These are phyloP conservation scores for Drosophila phalerata DNA, from an alignment of 2,888 invertebrate species.

Conservation along the genomic window DNA sequence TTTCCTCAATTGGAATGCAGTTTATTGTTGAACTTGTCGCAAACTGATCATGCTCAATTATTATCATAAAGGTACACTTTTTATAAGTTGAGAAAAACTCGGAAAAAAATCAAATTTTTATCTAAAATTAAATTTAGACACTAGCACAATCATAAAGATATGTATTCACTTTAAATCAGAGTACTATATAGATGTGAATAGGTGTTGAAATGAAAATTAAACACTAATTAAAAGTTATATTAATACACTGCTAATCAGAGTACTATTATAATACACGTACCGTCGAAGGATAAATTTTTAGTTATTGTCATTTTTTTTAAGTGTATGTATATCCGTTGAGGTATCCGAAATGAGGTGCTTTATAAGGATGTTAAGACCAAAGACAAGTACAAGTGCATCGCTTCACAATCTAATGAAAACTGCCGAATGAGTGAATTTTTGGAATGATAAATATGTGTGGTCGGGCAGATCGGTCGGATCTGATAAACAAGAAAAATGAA, in stretches of 20 bases:
- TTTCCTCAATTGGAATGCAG: slow-evolving; percentile 11
- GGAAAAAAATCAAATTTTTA: background rate
- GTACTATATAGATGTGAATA: background rate
- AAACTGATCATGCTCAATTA: slow-evolving; percentile 21
- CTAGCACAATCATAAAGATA: background rate
- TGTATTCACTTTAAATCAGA: too few species aligned
- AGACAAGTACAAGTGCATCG: slow-evolving; percentile 58
- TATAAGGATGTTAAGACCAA: slow-evolving; percentile 16
- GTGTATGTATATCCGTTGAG: background rate
- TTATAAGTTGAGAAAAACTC: background rate
- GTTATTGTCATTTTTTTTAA: slow-evolving; percentile 44
- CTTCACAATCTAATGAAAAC: slow-evolving; percentile 74
- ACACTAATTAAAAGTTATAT: background rate
- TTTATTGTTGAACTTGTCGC: slow-evolving; percentile 25
- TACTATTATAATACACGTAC: slow-evolving; percentile 48
- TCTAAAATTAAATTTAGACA: background rate
- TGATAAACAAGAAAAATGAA: slow-evolving; percentile 77
- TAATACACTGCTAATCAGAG: background rate
- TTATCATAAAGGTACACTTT: background rate
- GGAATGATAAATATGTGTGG: slow-evolving; percentile 72
- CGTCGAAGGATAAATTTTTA: slow-evolving; percentile 75
- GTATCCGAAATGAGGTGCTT: background rate
- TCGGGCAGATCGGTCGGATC: slow-evolving; percentile 53
- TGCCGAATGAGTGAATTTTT: slow-evolving; percentile 65
- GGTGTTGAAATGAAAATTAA: too few species aligned